These are phyloP conservation scores for Conopomorpha cramerella DNA, from an alignment of 1,140 invertebrate genomes.

Conservation along the genomic window DNA sequence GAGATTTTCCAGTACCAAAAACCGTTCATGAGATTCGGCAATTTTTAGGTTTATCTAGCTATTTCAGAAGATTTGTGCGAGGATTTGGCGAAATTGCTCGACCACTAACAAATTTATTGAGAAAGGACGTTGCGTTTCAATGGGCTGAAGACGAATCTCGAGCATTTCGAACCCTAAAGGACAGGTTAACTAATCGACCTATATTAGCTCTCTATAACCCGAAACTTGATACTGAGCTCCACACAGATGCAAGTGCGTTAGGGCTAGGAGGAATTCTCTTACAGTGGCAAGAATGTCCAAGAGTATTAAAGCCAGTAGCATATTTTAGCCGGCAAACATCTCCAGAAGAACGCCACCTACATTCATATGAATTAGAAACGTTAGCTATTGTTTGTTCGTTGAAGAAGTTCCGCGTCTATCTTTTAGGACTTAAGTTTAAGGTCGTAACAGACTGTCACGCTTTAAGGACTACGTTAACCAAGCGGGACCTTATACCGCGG, in stretches of 20 bases:
- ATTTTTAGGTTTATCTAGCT: constrained; percentile 11
- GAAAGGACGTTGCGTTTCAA: constrained; percentile 13
- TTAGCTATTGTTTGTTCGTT: constrained; percentile 13
- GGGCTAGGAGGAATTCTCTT: constrained; percentile 13
- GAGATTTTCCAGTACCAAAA: background rate
- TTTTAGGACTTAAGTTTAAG: constrained; percentile 18
- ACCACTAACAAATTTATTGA: constrained; percentile 16
- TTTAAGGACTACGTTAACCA: constrained; percentile 10
- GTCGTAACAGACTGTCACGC: constrained; percentile 24
- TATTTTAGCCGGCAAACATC: constrained; percentile 11
- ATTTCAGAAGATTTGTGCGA: constrained; percentile 2
- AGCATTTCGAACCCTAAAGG: background rate
- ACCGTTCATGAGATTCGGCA: constrained; percentile 3
- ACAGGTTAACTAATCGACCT: constrained; percentile 6
- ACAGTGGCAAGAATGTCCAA: background rate
- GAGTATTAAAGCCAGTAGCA: constrained; percentile 4
- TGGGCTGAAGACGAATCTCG: constrained; percentile 17
- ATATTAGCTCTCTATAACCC: constrained; percentile 17
- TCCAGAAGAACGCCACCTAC: constrained; percentile 29
- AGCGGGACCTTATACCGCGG: constrained; percentile 12
- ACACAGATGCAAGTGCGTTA: constrained; percentile 1
- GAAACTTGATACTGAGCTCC: constrained; percentile 12
- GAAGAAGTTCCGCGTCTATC: constrained; percentile 16
- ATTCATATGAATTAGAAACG: constrained; percentile 33
- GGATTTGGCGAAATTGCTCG: constrained; percentile 9